A percentile compares a stretch with the other conserved stretches of the same genome.
Conservation (phyloP, 2,888 invertebrate species). For the Eumacrocentrus americanus region DNA sequence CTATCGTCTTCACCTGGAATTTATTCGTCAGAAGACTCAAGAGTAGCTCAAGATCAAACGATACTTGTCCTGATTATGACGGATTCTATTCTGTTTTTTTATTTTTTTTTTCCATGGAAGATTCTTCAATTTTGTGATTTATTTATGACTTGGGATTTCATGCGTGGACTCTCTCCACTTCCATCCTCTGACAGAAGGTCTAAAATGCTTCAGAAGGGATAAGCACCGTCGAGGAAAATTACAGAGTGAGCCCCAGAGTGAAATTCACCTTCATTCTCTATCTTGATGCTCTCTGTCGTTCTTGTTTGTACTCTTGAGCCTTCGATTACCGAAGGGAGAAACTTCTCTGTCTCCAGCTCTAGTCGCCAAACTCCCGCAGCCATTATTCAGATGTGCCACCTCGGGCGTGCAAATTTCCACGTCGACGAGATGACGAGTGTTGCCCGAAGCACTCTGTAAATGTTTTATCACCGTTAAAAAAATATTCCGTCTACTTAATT, state of each 20-base stretch:
- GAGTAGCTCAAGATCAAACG: no score
- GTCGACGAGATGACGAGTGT: conserved; percentile 21
- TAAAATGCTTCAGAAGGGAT: conserved; percentile 19
- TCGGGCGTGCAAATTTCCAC: conserved; percentile 1
- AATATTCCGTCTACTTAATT: no score
- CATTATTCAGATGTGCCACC: conserved; percentile 9
- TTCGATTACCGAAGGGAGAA: conserved; percentile 11
- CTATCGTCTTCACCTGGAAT: neutral
- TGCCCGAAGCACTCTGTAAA: conserved; percentile 4
- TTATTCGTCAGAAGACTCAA: neutral
- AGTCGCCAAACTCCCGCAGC: conserved; percentile 1
- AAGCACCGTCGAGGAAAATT: conserved; percentile 23
- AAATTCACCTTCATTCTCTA: conserved; percentile 19
- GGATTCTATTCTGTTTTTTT: no score
- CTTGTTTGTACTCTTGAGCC: conserved; percentile 18
- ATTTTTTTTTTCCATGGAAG: no score
- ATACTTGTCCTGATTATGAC: no score
- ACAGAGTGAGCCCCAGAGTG: conserved; percentile 17
- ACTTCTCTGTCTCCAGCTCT: neutral
- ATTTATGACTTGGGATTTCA: conserved; percentile 22
- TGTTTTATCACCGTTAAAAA: no score
- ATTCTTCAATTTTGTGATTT: conserved; percentile 9
- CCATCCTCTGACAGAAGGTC: conserved; percentile 13
- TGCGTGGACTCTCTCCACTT: neutral
- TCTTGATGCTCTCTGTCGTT: neutral